phyloP scores from a whole-genome alignment of 2,888 invertebrate species.

The Celastrina argiolus region DNA sequence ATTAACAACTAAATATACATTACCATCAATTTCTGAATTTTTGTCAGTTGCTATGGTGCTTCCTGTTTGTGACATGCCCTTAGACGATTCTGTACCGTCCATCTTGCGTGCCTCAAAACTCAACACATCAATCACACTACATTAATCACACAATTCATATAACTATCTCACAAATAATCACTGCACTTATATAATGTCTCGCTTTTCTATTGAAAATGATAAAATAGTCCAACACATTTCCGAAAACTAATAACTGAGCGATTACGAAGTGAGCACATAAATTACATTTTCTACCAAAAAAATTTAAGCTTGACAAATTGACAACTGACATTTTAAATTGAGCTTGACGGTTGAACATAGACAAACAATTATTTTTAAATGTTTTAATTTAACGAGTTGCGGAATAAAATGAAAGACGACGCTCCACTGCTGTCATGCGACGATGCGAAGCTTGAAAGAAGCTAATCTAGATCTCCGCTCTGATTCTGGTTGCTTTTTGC shows the following conservation, averaged over 20 bases:
- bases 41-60: slow-evolving; percentile 73
- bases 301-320: background rate
- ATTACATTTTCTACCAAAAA: slow-evolving; percentile 41
- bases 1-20: slow-evolving; percentile 35
- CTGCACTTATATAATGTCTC: slow-evolving; percentile 50
- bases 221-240: slow-evolving; percentile 61
- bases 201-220: slow-evolving; percentile 56
- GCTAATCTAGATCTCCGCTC: too few species aligned
- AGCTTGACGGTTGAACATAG: background rate
- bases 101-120: slow-evolving; percentile 74
- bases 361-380: background rate
- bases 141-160: slow-evolving; percentile 57
- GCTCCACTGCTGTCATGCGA: too few species aligned
- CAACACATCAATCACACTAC: slow-evolving; percentile 73
- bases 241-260: slow-evolving; percentile 48
- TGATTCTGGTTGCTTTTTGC: too few species aligned
- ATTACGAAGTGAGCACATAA: slow-evolving; percentile 50
- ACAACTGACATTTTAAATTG: slow-evolving; percentile 7
- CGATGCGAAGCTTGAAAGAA: too few species aligned
- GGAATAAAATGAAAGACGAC: background rate
- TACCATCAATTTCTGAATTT: slow-evolving; percentile 71
- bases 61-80: slow-evolving; percentile 78
- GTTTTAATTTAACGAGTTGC: background rate
- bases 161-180: slow-evolving; percentile 52
- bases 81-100: slow-evolving; percentile 71